phyloP scores from a whole-genome alignment of 1,140 invertebrate species.

The Ostrea edulis region DNA sequence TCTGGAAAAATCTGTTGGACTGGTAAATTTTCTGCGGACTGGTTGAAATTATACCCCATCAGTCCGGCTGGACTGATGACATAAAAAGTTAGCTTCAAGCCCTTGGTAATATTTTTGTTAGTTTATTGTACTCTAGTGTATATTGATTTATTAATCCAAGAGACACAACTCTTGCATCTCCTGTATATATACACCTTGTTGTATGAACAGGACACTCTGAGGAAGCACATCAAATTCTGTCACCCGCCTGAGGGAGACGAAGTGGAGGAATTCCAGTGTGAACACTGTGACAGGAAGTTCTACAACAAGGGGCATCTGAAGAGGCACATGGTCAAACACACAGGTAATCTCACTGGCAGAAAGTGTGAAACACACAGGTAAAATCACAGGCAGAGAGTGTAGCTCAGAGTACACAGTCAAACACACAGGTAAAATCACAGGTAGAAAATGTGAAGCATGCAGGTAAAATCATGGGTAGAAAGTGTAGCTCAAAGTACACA shows the following conservation, averaged over 20 bases:
- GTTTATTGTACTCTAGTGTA: neutral
- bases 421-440: neutral
- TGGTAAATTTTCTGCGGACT: too few relatives aligned
- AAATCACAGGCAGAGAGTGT: neutral
- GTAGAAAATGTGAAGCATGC: too few relatives aligned
- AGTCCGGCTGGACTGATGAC: too few relatives aligned
- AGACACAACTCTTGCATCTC: neutral
- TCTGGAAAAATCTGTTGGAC: too few relatives aligned
- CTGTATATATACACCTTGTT: neutral
- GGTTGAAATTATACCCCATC: too few relatives aligned
- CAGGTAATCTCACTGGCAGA: conserved; percentile 11
- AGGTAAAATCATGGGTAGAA: too few relatives aligned
- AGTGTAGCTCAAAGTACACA: too few relatives aligned
- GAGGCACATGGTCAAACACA: conserved; percentile 58
- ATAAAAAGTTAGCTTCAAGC: too few relatives aligned
- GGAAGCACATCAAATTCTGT: conserved; percentile 49
- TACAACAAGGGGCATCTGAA: conserved; percentile 55
- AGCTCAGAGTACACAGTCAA: neutral
- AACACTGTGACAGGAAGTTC: conserved; percentile 75
- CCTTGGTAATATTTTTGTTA: too few relatives aligned
- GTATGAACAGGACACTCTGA: conserved; percentile 15
- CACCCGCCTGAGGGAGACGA: conserved; percentile 43
- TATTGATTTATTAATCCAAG: neutral
- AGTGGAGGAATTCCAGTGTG: conserved; percentile 73
- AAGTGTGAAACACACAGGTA: neutral